Evolutionary conservation across 2,113 vertebrate genomes (phyloP).

Genomic region (Dermatemys mawii): DNA sequence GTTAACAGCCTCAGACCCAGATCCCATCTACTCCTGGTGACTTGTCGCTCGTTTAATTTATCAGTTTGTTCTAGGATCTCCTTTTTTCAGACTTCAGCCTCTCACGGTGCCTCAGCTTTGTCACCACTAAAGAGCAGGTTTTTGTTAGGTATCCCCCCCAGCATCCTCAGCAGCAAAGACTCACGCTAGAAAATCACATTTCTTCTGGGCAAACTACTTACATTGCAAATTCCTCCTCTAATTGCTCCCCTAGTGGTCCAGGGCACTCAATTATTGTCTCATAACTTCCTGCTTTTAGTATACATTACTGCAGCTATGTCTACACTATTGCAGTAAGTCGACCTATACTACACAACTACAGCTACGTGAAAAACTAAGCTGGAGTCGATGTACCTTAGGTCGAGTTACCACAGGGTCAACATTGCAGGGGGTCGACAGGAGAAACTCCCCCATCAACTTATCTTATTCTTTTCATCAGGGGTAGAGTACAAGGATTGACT

Average conservation of each 20-base stretch:
- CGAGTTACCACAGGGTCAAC: no score
- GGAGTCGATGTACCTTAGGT: no score
- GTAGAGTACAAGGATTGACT: no score
- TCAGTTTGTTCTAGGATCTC: neutral
- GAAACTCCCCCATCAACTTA: no score
- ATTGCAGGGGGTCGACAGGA: no score
- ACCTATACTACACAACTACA: no score
- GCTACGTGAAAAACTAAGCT: no score
- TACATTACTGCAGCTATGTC: neutral
- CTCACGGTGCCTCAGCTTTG: neutral
- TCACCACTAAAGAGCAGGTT: neutral
- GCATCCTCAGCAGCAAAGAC: neutral
- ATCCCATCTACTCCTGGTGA: neutral
- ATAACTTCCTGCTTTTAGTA: neutral
- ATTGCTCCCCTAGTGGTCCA: neutral
- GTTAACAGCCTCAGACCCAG: neutral
- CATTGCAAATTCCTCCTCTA: neutral
- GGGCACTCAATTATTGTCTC: neutral
- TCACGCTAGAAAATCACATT: neutral
- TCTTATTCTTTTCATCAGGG: no score
- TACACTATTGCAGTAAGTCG: no score
- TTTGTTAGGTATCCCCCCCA: neutral
- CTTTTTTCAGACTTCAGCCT: neutral
- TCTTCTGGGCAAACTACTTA: neutral
- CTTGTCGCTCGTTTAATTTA: neutral